Evolutionary conservation across 2,797 vertebrate genomes (phyloP).

Genomic region (Cercopithecus diana): DNA sequence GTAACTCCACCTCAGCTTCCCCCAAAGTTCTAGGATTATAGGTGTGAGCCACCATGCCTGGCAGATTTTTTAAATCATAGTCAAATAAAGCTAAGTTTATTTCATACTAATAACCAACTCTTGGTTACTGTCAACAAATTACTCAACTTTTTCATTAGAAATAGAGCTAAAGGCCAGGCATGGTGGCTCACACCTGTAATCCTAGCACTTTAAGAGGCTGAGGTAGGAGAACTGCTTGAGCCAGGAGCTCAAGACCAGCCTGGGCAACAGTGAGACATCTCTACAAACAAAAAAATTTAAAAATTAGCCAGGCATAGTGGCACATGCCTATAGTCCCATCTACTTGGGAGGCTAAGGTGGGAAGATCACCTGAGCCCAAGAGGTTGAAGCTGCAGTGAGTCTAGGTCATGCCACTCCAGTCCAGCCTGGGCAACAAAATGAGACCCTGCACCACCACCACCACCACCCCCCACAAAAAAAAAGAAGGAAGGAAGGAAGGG

Average conservation of each 20-base stretch:
- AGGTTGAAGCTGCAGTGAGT: not conserved
- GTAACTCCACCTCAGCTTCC: not conserved
- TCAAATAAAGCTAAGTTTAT: slow-evolving; percentile 18
- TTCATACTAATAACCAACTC: slow-evolving; percentile 19
- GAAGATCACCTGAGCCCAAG: not conserved
- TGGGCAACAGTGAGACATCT: too few species aligned
- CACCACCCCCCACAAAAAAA: not conserved
- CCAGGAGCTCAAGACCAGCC: too few species aligned
- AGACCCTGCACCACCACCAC: not conserved
- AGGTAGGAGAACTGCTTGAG: too few species aligned
- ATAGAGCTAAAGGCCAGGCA: not conserved
- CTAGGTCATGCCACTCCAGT: not conserved
- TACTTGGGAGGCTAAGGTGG: not conserved
- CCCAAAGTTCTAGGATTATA: not conserved
- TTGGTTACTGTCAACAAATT: not conserved
- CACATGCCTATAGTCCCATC: too few species aligned
- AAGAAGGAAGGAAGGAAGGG: too few species aligned
- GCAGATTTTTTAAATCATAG: not conserved
- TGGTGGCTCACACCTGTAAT: too few species aligned
- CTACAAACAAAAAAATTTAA: too few species aligned
- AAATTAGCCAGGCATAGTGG: too few species aligned
- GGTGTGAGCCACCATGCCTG: not conserved
- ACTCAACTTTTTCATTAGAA: slow-evolving; percentile 1
- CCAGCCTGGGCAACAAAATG: not conserved
- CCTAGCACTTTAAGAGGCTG: too few species aligned